phyloP scores from a whole-genome alignment of 2,113 vertebrate genomes.

The Cepphus grylle region DNA sequence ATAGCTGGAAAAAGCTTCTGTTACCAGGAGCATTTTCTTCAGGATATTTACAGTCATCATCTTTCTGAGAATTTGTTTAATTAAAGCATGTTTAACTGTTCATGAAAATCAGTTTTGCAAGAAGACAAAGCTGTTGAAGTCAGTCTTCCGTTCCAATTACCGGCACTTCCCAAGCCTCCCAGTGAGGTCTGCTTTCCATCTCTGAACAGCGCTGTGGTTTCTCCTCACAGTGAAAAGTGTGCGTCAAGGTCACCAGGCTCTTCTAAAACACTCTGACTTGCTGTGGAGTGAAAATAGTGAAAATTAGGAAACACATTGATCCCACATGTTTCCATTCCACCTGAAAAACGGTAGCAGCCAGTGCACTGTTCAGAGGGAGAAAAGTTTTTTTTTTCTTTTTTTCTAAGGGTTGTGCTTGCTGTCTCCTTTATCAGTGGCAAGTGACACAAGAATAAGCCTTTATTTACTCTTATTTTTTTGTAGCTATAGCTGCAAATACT shows the following conservation, averaged over 20 bases:
- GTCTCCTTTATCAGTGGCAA: neutral
- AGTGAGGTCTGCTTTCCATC: neutral
- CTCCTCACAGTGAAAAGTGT: neutral
- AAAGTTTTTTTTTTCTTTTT: neutral
- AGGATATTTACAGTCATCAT: neutral
- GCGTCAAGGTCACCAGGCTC: accelerated
- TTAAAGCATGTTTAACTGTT: neutral
- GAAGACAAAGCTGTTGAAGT: neutral
- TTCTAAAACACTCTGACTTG: neutral
- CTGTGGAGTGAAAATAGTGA: neutral
- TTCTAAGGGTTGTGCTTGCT: accelerated
- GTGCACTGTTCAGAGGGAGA: neutral
- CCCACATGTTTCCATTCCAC: neutral
- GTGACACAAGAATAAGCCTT: neutral
- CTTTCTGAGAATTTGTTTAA: neutral
- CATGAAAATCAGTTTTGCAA: neutral
- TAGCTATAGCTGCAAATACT: neutral
- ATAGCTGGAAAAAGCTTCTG: neutral
- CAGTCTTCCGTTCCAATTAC: neutral
- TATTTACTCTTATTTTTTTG: neutral
- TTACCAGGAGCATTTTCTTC: accelerated
- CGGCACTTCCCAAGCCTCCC: neutral
- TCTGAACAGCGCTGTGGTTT: neutral
- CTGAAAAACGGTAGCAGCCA: neutral
- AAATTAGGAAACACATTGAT: neutral